A percentile compares a stretch with the other conserved stretches of the same genome.
These are phyloP conservation scores for Tachypleus tridentatus DNA, from an alignment of 1,140 invertebrate genomes.

Conservation along the genomic window DNA sequence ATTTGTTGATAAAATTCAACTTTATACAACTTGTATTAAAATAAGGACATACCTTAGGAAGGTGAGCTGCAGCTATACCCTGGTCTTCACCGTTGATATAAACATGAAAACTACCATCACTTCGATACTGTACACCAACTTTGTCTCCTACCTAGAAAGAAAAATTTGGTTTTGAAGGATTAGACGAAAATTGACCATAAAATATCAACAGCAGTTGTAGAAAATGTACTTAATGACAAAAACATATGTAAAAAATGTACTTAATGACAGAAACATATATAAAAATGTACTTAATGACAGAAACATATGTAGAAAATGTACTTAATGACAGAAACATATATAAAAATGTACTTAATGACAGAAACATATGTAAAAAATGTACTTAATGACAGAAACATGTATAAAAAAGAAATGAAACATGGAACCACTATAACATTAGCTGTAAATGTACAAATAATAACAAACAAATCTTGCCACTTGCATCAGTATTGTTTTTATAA, in stretches of 20 bases:
- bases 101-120: slow-evolving; percentile 42
- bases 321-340: no score
- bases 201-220: not conserved
- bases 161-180: not conserved
- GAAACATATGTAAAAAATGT: no score
- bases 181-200: not conserved
- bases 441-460: no score
- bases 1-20: not conserved
- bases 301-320: no score
- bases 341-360: no score
- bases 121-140: slow-evolving; percentile 39
- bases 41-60: slow-evolving; percentile 47
- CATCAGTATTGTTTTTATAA: no score
- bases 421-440: no score
- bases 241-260: not conserved
- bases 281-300: no score
- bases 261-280: no score
- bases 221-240: slow-evolving; percentile 1
- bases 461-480: no score
- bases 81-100: slow-evolving; percentile 71
- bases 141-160: slow-evolving; percentile 46
- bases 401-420: no score
- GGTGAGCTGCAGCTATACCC: slow-evolving; percentile 60
- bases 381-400: no score
- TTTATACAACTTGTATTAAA: not conserved